Evolutionary conservation across 2,113 vertebrate genomes (phyloP).

Genomic region (Ictalurus punctatus): DNA sequence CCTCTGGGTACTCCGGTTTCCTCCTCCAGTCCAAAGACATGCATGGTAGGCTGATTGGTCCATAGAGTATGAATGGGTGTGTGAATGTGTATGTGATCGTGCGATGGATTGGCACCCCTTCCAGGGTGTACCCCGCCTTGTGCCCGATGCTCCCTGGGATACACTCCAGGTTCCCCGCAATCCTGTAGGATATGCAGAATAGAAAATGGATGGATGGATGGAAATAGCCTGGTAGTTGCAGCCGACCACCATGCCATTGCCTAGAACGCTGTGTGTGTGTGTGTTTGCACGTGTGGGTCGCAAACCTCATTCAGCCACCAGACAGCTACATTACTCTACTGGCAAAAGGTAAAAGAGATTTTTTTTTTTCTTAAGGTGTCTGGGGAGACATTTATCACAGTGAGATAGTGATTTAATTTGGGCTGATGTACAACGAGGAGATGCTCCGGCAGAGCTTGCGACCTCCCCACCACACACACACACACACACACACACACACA

Average conservation of each 20-base stretch:
- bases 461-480: constrained; percentile 55
- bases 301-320: constrained; percentile 66
- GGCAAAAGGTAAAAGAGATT: constrained; percentile 61
- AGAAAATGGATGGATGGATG: not conserved
- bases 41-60: no score
- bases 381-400: constrained; percentile 62
- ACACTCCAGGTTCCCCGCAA: no score
- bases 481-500: constrained; percentile 46
- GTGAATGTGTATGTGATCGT: no score
- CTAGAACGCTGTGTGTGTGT: constrained; percentile 22
- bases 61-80: no score
- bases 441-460: constrained; percentile 65
- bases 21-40: no score
- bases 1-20: no score
- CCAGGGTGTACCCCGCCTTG: no score
- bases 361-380: constrained; percentile 55
- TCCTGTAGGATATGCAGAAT: no score
- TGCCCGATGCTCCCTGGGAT: no score
- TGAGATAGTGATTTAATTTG: constrained; percentile 81
- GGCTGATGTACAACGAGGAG: constrained; percentile 72
- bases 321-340: constrained; percentile 80
- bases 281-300: constrained; percentile 26
- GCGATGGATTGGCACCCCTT: no score
- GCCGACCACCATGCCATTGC: not conserved
- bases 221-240: not conserved